Conservation (phyloP, 2,113 vertebrate species). For the Chaetura pelagica region DNA sequence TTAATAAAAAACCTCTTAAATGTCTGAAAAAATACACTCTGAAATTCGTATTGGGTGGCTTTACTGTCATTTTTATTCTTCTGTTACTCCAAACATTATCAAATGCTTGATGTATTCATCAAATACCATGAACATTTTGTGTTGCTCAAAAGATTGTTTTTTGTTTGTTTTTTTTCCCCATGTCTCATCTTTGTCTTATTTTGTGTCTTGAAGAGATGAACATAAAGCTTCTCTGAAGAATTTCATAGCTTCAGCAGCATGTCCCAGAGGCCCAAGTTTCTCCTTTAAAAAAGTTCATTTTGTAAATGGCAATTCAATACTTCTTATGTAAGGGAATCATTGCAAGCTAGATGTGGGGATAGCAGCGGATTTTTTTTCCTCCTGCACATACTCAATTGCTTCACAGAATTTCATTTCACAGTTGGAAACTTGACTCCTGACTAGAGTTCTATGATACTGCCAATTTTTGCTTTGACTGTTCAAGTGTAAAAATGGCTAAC, state of each 20-base stretch:
- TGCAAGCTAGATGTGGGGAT: background rate
- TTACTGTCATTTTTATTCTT: background rate
- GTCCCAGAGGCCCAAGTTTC: background rate
- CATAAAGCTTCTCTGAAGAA: conserved; percentile 4
- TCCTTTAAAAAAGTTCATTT: conserved; percentile 24
- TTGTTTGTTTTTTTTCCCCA: background rate
- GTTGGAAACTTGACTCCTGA: conserved; percentile 34
- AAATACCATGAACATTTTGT: background rate
- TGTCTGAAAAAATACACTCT: background rate
- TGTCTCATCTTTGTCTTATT: background rate
- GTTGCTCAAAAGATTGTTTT: background rate
- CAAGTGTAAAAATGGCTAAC: conserved; percentile 29
- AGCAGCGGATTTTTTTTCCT: background rate
- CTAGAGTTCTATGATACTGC: conserved; percentile 13
- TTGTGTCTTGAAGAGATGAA: background rate
- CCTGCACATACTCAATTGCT: background rate
- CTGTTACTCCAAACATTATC: background rate
- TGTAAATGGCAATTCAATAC: conserved; percentile 27
- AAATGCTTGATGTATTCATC: background rate
- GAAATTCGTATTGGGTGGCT: background rate
- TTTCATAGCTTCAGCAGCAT: conserved; percentile 1
- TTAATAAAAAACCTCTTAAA: background rate
- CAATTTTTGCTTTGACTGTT: conserved; percentile 38
- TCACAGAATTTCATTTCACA: conserved; percentile 34
- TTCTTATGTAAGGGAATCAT: conserved; percentile 4